Evolutionary conservation across 2,113 vertebrate species (phyloP).

Genomic region (Mormyrus lacerda): DNA sequence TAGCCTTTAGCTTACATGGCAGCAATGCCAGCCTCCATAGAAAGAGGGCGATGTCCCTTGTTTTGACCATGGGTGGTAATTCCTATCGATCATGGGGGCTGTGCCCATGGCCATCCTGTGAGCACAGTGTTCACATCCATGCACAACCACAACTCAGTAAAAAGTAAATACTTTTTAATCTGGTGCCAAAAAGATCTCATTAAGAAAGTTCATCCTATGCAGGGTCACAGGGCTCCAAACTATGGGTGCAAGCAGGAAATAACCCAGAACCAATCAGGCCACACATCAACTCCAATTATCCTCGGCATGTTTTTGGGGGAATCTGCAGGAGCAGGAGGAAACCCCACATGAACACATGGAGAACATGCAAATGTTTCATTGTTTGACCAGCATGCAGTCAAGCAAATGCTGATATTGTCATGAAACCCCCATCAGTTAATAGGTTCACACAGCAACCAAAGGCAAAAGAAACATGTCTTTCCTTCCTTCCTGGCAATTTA

Average conservation of each 20-base stretch:
- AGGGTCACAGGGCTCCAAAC: background rate
- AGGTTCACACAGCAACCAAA: background rate
- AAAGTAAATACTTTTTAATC: background rate
- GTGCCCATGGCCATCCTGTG: background rate
- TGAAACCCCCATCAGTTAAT: constrained; percentile 19
- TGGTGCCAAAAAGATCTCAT: background rate
- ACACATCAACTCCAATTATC: background rate
- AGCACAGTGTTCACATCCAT: background rate
- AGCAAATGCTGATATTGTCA: background rate
- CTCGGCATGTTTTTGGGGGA: background rate
- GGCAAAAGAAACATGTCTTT: constrained; percentile 8
- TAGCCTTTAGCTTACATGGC: background rate
- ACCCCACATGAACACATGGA: background rate
- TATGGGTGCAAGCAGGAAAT: background rate
- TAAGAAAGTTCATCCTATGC: background rate
- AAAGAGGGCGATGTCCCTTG: too few relatives aligned
- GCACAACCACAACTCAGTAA: background rate
- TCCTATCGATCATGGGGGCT: background rate
- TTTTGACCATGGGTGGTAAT: background rate
- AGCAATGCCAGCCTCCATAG: background rate
- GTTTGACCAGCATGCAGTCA: background rate
- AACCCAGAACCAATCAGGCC: background rate
- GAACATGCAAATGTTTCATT: background rate
- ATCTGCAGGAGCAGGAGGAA: background rate
- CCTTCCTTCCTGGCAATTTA: constrained; percentile 20